Evolutionary conservation across 2,797 vertebrate species (phyloP).

Genomic region (Graptemys geographica): DNA sequence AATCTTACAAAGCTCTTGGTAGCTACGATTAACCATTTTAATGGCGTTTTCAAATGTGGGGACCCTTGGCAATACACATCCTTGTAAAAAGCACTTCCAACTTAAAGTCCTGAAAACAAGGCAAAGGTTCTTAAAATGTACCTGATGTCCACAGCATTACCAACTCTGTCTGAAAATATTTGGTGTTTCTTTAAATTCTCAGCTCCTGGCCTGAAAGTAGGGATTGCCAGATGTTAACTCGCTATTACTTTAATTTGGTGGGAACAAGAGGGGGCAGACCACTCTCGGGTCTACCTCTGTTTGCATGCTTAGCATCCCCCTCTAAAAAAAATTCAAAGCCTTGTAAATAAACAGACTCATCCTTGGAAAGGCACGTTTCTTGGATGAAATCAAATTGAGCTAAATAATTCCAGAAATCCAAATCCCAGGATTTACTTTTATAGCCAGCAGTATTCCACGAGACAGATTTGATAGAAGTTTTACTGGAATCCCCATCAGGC

Average conservation of each 20-base stretch:
- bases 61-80: not conserved
- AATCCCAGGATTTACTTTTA: constrained; percentile 32
- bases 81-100: not conserved
- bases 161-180: not conserved
- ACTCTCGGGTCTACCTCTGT: not conserved
- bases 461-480: not conserved
- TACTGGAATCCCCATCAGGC: constrained; percentile 14
- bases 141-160: not conserved
- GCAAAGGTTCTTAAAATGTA: fast-evolving
- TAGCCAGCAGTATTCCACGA: constrained; percentile 1
- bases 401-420: constrained; percentile 37
- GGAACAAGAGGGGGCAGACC: constrained; percentile 56
- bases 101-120: not conserved
- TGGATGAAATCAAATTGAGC: constrained; percentile 50
- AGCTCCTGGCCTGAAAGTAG: not conserved
- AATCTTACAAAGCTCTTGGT: not conserved
- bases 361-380: not conserved
- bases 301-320: not conserved
- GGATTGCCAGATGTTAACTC: constrained; percentile 71
- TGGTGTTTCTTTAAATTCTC: not conserved
- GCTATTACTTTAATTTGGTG: constrained; percentile 31
- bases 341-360: not conserved
- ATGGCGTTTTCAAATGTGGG: not conserved
- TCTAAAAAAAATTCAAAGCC: constrained; percentile 61
- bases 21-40: not conserved